These are phyloP conservation scores for Manis javanica DNA, from an alignment of 2,797 vertebrate genomes.

Conservation along the genomic window DNA sequence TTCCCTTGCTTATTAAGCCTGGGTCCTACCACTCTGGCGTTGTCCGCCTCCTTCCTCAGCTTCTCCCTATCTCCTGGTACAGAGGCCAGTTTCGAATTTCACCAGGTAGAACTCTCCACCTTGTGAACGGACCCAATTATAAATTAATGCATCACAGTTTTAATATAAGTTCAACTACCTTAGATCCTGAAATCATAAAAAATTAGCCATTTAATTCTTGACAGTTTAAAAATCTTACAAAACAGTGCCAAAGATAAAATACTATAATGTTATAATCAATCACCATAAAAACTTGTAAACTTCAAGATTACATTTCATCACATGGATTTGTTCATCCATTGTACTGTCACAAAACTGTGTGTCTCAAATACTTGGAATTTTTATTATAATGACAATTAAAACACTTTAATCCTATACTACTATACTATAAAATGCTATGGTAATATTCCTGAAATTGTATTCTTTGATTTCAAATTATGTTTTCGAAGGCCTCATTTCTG, in stretches of 20 bases:
- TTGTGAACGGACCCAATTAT: neutral
- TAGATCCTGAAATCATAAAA: neutral
- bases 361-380: neutral
- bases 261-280: neutral
- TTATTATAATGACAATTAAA: neutral
- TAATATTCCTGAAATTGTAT: neutral
- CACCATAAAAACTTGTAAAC: neutral
- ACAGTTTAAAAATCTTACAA: neutral
- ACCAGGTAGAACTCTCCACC: neutral
- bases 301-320: neutral
- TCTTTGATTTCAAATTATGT: neutral
- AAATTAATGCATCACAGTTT: neutral
- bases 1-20: neutral
- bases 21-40: neutral
- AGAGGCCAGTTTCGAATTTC: neutral
- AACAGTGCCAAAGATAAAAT: neutral
- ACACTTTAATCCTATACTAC: neutral
- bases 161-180: neutral
- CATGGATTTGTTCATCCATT: neutral
- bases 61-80: neutral
- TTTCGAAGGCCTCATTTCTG: neutral
- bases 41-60: neutral
- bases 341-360: neutral
- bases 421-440: neutral
- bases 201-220: neutral